These are phyloP conservation scores for Motacilla alba DNA, from an alignment of 2,113 vertebrate genomes.

Conservation along the genomic window DNA sequence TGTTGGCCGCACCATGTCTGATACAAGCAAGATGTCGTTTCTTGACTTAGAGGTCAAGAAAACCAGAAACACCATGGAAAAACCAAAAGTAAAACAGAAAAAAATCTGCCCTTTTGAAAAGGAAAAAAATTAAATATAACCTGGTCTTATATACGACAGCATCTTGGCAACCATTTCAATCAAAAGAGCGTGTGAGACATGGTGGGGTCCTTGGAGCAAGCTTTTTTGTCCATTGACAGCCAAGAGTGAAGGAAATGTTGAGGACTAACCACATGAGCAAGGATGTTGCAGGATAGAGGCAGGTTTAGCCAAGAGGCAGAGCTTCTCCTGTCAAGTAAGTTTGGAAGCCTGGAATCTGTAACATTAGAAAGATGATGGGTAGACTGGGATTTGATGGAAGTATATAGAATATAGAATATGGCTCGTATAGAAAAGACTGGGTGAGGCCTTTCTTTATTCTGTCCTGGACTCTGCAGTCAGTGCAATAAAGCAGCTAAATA, in stretches of 20 bases:
- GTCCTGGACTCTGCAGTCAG: background rate
- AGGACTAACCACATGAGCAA: background rate
- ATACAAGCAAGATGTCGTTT: background rate
- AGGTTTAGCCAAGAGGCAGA: background rate
- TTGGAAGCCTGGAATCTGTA: background rate
- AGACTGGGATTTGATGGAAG: background rate
- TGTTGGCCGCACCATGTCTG: background rate
- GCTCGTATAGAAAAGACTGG: background rate
- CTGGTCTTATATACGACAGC: background rate
- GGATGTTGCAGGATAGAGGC: background rate
- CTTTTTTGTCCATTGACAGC: background rate
- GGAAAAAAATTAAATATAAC: background rate
- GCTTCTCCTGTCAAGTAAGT: background rate
- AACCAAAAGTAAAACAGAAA: background rate
- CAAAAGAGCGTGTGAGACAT: background rate
- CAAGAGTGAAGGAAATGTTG: background rate
- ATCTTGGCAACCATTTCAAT: background rate
- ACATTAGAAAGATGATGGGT: background rate
- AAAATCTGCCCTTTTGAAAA: background rate
- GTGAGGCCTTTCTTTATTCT: background rate
- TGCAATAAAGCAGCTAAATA: background rate
- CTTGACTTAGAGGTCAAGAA: background rate
- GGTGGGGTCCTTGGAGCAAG: background rate
- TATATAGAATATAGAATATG: background rate
- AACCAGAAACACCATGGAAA: background rate